phyloP scores from a whole-genome alignment of 2,888 invertebrate genomes.

The Leucophora obtusa region DNA sequence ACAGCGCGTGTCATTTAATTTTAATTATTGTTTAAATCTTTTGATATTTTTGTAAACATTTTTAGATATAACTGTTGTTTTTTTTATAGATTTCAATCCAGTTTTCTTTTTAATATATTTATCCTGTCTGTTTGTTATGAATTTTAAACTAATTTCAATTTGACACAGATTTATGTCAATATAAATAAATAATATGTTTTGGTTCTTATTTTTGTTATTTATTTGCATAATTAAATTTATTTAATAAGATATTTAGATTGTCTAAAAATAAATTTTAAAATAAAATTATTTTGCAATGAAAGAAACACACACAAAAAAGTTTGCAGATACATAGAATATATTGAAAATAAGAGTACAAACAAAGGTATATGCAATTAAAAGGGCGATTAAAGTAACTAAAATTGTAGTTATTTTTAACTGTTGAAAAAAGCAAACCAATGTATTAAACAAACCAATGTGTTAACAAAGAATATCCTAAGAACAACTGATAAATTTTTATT shows the following conservation, averaged over 20 bases:
- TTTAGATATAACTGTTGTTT: not conserved
- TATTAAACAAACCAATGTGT: too few relatives aligned
- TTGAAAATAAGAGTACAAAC: too few relatives aligned
- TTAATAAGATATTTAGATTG: not conserved
- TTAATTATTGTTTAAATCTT: not conserved
- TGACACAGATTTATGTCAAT: slow-evolving; percentile 2
- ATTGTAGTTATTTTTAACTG: too few relatives aligned
- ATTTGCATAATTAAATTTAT: not conserved
- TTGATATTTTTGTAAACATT: not conserved
- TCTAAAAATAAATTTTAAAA: not conserved
- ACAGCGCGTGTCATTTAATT: not conserved
- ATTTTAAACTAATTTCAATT: not conserved
- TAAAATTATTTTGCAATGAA: too few relatives aligned
- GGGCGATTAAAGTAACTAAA: too few relatives aligned
- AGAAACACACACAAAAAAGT: too few relatives aligned
- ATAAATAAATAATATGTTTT: not conserved
- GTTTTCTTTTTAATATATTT: not conserved
- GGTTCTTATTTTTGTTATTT: not conserved
- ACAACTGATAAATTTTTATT: too few relatives aligned
- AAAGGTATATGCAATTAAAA: too few relatives aligned
- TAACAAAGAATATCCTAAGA: too few relatives aligned
- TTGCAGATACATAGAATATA: too few relatives aligned
- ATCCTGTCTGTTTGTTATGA: not conserved
- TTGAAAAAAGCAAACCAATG: too few relatives aligned
- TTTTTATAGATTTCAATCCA: not conserved